phyloP scores from a whole-genome alignment of 2,888 invertebrate species.

The Rotaria magnacalcarata region DNA sequence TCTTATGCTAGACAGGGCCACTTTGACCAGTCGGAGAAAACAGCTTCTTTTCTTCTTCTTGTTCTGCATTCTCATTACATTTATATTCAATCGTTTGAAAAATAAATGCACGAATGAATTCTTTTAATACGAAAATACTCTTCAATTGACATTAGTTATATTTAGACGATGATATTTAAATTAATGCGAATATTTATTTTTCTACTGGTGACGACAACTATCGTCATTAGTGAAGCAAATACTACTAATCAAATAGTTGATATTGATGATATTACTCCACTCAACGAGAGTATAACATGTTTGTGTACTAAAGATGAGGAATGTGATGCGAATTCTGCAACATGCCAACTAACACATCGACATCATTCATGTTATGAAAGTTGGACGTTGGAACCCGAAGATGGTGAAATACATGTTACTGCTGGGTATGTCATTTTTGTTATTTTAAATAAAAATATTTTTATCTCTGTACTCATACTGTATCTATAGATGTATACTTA shows the following conservation, averaged over 20 bases:
- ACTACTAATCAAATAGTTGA: neutral
- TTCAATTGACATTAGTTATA: neutral
- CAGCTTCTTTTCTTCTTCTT: neutral
- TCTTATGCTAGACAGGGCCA: neutral
- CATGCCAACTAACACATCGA: neutral
- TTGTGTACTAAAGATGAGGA: neutral
- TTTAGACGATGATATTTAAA: neutral
- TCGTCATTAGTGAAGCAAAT: neutral
- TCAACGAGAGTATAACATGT: neutral
- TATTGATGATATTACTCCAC: neutral
- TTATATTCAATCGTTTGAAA: neutral
- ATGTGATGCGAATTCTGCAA: neutral
- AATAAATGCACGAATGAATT: neutral
- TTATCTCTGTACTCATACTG: neutral
- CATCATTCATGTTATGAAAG: neutral
- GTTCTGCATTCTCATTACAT: neutral
- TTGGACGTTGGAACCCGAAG: neutral
- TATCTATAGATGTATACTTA: neutral
- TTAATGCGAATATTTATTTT: neutral
- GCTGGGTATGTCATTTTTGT: neutral
- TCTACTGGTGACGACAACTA: neutral
- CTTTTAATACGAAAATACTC: neutral
- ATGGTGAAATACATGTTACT: neutral
- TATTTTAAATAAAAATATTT: neutral
- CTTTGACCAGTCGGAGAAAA: constrained; percentile 1